These are phyloP conservation scores for Anthoscopus minutus DNA, from an alignment of 2,113 vertebrate genomes.

Conservation along the genomic window DNA sequence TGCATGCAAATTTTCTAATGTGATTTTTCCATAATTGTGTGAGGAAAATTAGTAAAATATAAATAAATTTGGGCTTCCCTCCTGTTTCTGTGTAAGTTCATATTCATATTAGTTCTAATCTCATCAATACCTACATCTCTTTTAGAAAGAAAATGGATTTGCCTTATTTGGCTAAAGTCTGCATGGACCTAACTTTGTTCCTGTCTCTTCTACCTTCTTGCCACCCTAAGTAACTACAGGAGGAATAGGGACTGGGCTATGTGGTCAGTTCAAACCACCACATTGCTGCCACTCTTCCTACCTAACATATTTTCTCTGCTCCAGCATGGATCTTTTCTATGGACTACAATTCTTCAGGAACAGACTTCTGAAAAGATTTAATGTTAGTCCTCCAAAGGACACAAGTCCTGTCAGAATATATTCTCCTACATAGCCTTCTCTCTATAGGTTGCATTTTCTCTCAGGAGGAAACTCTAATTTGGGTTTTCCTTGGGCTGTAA, in stretches of 20 bases:
- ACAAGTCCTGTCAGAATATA: neutral
- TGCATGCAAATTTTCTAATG: neutral
- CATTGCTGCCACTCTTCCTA: neutral
- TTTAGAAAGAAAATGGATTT: neutral
- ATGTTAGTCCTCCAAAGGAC: neutral
- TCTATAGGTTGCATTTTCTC: neutral
- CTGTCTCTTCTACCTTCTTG: neutral
- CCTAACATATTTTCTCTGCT: neutral
- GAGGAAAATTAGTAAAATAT: neutral
- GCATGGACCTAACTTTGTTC: neutral
- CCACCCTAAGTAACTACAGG: neutral
- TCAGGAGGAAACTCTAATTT: neutral
- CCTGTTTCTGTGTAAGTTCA: neutral
- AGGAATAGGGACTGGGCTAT: neutral
- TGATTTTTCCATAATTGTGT: neutral
- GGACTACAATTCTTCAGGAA: neutral
- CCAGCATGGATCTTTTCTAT: neutral
- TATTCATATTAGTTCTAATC: neutral
- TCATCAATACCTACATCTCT: neutral
- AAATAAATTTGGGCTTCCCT: neutral
- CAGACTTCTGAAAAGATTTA: neutral
- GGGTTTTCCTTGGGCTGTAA: neutral
- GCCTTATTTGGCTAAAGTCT: neutral
- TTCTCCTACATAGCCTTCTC: neutral
- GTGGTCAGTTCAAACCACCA: neutral